These are phyloP conservation scores for Drosophila meridiana DNA, from an alignment of 2,888 invertebrate genomes.

Conservation along the genomic window DNA sequence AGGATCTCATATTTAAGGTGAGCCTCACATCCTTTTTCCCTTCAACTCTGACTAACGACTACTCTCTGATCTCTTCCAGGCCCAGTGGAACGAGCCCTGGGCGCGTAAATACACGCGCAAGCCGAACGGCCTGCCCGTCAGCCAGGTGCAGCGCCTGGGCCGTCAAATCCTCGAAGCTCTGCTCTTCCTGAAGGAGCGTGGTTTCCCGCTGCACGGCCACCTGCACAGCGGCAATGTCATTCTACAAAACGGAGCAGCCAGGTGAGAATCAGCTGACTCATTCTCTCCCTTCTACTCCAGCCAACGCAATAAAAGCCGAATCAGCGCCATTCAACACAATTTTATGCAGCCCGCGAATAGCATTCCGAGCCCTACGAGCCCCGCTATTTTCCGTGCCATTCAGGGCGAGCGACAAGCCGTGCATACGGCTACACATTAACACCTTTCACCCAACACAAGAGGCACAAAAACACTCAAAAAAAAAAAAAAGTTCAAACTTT, in stretches of 20 bases:
- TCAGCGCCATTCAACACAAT: constrained; percentile 58
- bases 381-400: constrained; percentile 26
- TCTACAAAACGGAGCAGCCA: constrained; percentile 95
- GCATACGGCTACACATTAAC: constrained; percentile 10
- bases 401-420: constrained; percentile 52
- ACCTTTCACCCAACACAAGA: constrained; percentile 6
- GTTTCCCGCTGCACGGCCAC: constrained; percentile 94
- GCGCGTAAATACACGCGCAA: constrained; percentile 90
- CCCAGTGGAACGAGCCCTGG: constrained; percentile 93
- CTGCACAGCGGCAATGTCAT: constrained; percentile 96
- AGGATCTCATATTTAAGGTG: constrained; percentile 95
- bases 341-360: constrained; percentile 34
- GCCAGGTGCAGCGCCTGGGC: constrained; percentile 94
- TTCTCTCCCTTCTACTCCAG: not conserved
- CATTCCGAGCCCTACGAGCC: not conserved
- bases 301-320: constrained; percentile 39
- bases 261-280: constrained; percentile 86
- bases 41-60: not conserved
- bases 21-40: constrained; percentile 50
- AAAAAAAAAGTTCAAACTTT: constrained; percentile 42
- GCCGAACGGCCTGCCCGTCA: constrained; percentile 90
- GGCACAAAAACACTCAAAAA: constrained; percentile 39
- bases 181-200: constrained; percentile 92
- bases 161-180: constrained; percentile 95
- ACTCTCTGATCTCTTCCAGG: constrained; percentile 85